A percentile compares a stretch with the other conserved stretches of the same genome.
These are phyloP conservation scores for Nycticebus coucang DNA, from an alignment of 2,113 vertebrate species.

Conservation along the genomic window DNA sequence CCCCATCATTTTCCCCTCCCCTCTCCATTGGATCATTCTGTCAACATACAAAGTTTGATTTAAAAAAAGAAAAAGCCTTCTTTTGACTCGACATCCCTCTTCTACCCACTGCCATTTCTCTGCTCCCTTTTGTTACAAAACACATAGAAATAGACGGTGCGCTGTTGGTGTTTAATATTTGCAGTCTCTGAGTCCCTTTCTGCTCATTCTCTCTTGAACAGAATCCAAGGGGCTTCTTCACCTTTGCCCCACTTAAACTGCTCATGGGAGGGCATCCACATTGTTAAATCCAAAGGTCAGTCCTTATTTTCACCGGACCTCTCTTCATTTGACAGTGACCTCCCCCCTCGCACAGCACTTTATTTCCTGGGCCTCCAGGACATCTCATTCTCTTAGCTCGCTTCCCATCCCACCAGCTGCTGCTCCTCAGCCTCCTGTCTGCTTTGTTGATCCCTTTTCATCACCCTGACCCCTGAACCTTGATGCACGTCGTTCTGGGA, in stretches of 20 bases:
- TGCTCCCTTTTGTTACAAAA: slow-evolving; percentile 33
- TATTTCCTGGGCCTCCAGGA: not conserved
- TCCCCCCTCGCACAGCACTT: not conserved
- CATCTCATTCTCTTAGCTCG: not conserved
- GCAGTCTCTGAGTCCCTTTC: not conserved
- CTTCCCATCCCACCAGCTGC: not conserved
- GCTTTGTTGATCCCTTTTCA: not conserved
- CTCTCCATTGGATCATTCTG: not conserved
- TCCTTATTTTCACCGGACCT: not conserved
- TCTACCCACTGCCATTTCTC: not conserved
- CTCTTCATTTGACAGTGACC: not conserved
- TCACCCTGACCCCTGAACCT: not conserved
- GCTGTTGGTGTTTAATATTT: not conserved
- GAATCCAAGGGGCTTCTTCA: not conserved
- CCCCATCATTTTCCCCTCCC: not conserved
- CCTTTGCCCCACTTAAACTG: not conserved
- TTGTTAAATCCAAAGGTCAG: not conserved
- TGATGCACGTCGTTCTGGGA: not conserved
- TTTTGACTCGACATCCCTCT: not conserved
- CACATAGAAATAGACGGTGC: not conserved
- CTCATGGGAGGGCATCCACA: not conserved
- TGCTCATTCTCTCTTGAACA: not conserved
- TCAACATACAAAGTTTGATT: not conserved
- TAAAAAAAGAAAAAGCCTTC: not conserved
- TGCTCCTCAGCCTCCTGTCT: not conserved